Evolutionary conservation across 2,113 vertebrate genomes (phyloP).

Genomic region (Nestor notabilis): DNA sequence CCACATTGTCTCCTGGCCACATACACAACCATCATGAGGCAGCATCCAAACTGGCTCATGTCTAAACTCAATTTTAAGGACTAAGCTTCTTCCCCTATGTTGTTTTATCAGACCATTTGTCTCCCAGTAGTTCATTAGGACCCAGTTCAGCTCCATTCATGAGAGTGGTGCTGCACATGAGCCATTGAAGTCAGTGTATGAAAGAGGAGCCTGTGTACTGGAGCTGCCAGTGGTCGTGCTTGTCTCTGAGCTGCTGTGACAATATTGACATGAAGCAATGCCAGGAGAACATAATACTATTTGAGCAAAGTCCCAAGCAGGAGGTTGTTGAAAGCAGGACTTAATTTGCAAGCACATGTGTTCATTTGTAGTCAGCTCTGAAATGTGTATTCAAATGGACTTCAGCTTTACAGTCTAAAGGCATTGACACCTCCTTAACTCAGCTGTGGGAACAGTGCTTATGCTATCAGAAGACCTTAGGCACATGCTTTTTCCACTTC

Average conservation of each 20-base stretch:
- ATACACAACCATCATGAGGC: not conserved
- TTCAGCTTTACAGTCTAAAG: not conserved
- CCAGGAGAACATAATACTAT: not conserved
- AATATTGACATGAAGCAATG: constrained; percentile 38
- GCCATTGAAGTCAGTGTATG: not conserved
- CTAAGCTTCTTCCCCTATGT: not conserved
- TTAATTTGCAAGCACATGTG: not conserved
- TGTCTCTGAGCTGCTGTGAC: constrained; percentile 14
- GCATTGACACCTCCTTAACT: not conserved
- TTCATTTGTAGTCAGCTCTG: not conserved
- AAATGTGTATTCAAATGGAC: not conserved
- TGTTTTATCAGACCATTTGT: not conserved
- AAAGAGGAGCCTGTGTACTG: not conserved
- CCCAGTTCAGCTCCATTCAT: not conserved
- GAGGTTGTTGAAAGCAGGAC: not conserved
- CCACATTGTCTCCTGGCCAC: not conserved
- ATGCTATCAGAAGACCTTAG: not conserved
- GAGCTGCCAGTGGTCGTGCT: not conserved
- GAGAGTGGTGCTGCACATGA: not conserved
- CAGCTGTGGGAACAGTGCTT: not conserved
- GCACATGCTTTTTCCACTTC: not conserved
- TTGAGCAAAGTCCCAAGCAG: constrained; percentile 21
- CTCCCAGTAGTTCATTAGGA: not conserved
- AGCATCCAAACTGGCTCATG: not conserved
- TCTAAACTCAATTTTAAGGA: not conserved